Conservation (phyloP, 2,113 vertebrate species). For the Eudyptes chrysolophus region DNA sequence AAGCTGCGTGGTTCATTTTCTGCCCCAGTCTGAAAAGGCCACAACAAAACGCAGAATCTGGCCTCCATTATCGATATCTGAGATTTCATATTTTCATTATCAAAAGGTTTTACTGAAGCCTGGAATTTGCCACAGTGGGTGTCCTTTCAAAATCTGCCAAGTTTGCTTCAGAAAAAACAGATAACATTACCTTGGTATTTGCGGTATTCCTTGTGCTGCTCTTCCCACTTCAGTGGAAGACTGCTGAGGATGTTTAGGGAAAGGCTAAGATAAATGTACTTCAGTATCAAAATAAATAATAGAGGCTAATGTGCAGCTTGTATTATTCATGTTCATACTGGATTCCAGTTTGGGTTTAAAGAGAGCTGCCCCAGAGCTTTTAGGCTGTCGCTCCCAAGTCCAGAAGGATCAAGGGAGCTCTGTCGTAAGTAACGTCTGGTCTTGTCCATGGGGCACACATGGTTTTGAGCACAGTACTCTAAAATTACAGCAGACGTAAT, state of each 20-base stretch:
- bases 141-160: constrained; percentile 55
- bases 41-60: not conserved
- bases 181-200: constrained; percentile 58
- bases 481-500: not conserved
- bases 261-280: constrained; percentile 64
- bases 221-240: constrained; percentile 36
- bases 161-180: constrained; percentile 45
- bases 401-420: not conserved
- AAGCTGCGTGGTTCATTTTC: not conserved
- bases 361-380: not conserved
- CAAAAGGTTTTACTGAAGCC: constrained; percentile 22
- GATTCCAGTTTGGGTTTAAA: constrained; percentile 5
- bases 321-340: not conserved
- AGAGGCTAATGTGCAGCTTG: not conserved
- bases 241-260: constrained; percentile 59
- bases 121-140: constrained; percentile 51
- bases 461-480: not conserved
- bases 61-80: not conserved
- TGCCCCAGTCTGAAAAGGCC: not conserved
- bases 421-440: not conserved
- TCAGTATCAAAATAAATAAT: constrained; percentile 53
- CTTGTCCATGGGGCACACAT: not conserved
- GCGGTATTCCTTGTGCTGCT: constrained; percentile 29
- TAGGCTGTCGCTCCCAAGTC: not conserved
- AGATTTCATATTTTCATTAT: constrained; percentile 44